A percentile compares a stretch with the other conserved stretches of the same genome.
Conservation (phyloP, 1,140 invertebrate species). For the Megalopta genalis region DNA sequence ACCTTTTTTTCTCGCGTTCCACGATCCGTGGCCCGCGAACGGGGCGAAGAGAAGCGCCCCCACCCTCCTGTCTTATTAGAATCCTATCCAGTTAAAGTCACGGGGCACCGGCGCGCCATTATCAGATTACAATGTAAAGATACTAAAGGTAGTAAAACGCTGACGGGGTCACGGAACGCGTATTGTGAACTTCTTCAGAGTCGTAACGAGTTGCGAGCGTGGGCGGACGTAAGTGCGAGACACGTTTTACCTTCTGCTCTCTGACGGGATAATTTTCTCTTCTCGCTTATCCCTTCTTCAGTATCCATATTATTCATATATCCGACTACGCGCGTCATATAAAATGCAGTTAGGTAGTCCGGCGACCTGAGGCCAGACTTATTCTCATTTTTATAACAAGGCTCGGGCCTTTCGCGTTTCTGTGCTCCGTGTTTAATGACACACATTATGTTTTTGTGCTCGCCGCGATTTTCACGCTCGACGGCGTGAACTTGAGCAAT, state of each 20-base stretch:
- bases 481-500: no score
- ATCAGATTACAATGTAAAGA: conserved; percentile 73
- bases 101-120: conserved; percentile 69
- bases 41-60: conserved; percentile 22
- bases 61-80: conserved; percentile 49
- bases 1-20: conserved; percentile 1
- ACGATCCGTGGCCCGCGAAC: not conserved
- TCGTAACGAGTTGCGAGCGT: conserved; percentile 74
- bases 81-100: conserved; percentile 65
- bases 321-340: conserved; percentile 18
- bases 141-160: conserved; percentile 74
- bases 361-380: not conserved
- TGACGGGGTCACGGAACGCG: conserved; percentile 71
- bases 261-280: conserved; percentile 76
- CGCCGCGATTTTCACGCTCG: no score
- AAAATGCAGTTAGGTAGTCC: conserved; percentile 29
- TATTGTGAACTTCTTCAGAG: conserved; percentile 56
- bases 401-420: not conserved
- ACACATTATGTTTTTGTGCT: no score
- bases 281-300: conserved; percentile 57
- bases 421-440: no score
- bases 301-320: conserved; percentile 62
- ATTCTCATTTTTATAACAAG: not conserved
- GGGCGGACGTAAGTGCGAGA: conserved; percentile 73
- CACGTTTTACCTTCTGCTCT: conserved; percentile 59